Percentiles rank a stretch among this genome's conserved stretches.
Conservation (phyloP, 2,113 vertebrate species). For the Natator depressus region DNA sequence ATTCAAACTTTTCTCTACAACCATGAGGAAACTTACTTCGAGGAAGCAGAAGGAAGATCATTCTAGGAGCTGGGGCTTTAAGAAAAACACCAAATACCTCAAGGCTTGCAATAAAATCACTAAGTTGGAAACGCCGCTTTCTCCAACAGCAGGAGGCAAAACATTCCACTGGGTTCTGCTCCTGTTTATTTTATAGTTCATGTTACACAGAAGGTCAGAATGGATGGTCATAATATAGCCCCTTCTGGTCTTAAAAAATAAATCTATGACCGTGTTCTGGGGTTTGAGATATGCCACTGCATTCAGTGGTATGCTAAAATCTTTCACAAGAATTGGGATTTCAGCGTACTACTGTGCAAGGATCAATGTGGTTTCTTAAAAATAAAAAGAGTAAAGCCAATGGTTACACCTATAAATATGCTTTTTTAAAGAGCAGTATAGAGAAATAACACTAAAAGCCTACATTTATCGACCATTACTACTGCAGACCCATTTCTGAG, state of each 20-base stretch:
- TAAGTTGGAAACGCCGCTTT: neutral
- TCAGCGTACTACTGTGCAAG: neutral
- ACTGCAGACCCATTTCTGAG: neutral
- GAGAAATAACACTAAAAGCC: neutral
- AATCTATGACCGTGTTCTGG: neutral
- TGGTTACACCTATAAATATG: neutral
- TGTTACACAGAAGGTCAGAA: neutral
- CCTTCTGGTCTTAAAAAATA: neutral
- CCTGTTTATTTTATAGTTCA: neutral
- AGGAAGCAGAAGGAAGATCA: too few relatives aligned
- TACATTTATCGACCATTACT: neutral
- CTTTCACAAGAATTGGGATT: neutral
- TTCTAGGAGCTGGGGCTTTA: too few relatives aligned
- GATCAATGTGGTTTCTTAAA: neutral
- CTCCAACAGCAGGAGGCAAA: neutral
- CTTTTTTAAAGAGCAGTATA: neutral
- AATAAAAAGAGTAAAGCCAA: neutral
- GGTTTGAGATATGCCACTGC: neutral
- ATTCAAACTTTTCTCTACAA: neutral
- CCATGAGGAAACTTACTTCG: neutral
- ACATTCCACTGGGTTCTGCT: too few relatives aligned
- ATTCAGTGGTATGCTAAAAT: neutral
- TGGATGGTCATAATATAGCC: neutral
- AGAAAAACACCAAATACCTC: neutral
- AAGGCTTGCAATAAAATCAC: neutral